Conservation (phyloP, 2,113 vertebrate genomes). For the Hiodon tergisus region DNA sequence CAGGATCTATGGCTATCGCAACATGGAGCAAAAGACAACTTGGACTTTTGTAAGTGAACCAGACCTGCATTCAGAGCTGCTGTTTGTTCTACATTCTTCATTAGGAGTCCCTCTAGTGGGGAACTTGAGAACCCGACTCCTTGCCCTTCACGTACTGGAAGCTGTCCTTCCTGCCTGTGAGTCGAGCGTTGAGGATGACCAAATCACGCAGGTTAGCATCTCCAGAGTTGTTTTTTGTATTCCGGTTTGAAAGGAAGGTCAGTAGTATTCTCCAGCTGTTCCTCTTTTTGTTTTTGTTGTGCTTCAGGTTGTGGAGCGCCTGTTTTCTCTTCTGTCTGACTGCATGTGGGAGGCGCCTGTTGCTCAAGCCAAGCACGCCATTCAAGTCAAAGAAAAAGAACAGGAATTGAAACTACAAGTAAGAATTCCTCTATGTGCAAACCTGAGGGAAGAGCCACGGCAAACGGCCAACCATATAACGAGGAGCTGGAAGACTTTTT, state of each 20-base stretch:
- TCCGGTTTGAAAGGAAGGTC: background rate
- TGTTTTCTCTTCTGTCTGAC: conserved; percentile 89
- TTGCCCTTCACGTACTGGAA: conserved; percentile 90
- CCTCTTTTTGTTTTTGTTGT: conserved; percentile 17
- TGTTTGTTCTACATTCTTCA: conserved; percentile 1
- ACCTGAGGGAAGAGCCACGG: background rate
- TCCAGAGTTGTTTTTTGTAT: background rate
- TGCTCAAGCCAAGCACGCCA: conserved; percentile 82
- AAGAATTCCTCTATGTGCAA: conserved; percentile 23
- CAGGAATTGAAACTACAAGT: conserved; percentile 89
- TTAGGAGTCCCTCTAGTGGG: conserved; percentile 88
- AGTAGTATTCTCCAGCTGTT: background rate
- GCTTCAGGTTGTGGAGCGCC: conserved; percentile 80
- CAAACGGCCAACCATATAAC: too few species aligned
- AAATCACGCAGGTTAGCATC: conserved; percentile 79
- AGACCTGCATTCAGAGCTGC: background rate
- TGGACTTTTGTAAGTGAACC: background rate
- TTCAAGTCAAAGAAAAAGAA: conserved; percentile 86
- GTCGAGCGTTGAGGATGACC: conserved; percentile 86
- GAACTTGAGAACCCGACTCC: conserved; percentile 87
- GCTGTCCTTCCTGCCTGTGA: conserved; percentile 96
- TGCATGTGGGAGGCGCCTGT: conserved; percentile 97
- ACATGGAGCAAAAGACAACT: background rate
- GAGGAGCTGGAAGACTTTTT: background rate
- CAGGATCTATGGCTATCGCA: background rate